Evolutionary conservation across 2,113 vertebrate genomes (phyloP), one percentile per base, ranked within the genome.

Genomic region (Scophthalmus maximus): DNA sequence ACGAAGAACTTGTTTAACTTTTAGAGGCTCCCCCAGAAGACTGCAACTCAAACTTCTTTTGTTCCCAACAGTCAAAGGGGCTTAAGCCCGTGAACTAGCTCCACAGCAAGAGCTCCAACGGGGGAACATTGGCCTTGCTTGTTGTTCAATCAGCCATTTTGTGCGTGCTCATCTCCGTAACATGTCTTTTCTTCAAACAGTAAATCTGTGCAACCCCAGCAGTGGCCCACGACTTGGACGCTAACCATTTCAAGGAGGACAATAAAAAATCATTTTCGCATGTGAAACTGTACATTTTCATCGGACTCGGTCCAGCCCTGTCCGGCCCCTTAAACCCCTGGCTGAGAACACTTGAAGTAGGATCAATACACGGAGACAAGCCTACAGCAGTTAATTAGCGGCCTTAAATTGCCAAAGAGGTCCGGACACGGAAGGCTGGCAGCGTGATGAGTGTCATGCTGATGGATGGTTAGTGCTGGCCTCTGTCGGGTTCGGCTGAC

Each of bases 401-500:
- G 23, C 65, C 29, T 64, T 72, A 77, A 82, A 79, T 57, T 72
- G 79, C 34, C 62, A 70, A 56, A 46, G 59, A 78, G 55, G 47
- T 61, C 61, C 68, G 71, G 68, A 73, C 50, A 74, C 30, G 42
- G 38, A 55, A 40, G 62, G 58, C 76, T 76, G 79, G 77, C 65
- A 67, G 30, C 18, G 17, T 25, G 15, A 59, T 47, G 56, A 73
- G 61, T 73, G 59, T 77, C 74, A 76, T 6, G 51, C 47, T 85
- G 85, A 84, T 63, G 68, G 75, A 89, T 85, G 78, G 53, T 49
- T 56, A 22, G 29, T 29, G 44, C 50, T 70, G 53, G 79, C 52
- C 47, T 62, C 64, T 60, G 56, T 61, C 32, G 12, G 5, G 25
- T 23, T 42, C 73, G 76, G 55, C 78, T 66, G 29, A 49, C 4